phyloP scores from a whole-genome alignment of 2,113 vertebrate genomes.

The Suricata suricatta region DNA sequence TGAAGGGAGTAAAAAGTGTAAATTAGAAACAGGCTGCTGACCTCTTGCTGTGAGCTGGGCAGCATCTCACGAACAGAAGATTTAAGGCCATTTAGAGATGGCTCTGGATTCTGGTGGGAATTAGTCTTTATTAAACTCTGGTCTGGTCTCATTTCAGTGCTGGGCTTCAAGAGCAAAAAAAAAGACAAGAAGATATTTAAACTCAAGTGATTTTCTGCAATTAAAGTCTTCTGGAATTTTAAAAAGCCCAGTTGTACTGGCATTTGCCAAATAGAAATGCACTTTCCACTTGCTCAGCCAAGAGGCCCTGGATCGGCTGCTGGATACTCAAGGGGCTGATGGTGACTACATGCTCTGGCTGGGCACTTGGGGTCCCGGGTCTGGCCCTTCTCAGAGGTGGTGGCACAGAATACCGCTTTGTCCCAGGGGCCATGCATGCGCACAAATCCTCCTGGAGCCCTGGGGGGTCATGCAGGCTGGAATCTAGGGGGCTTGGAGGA shows the following conservation, averaged over 20 bases:
- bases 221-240: conserved; percentile 74
- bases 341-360: not conserved
- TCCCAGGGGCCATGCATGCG: not conserved
- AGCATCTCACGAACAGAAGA: conserved; percentile 31
- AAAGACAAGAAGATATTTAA: conserved; percentile 63
- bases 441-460: not conserved
- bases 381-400: not conserved
- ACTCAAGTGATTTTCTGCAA: conserved; percentile 76
- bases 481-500: not conserved
- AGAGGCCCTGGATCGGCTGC: not conserved
- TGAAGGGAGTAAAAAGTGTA: conserved; percentile 3
- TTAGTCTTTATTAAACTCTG: conserved; percentile 63
- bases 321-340: not conserved
- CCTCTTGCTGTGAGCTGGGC: not conserved
- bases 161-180: conserved; percentile 47
- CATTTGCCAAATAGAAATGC: conserved; percentile 73
- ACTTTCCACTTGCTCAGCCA: conserved; percentile 72
- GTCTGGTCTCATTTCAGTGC: conserved; percentile 68
- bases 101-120: conserved; percentile 53
- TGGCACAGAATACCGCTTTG: not conserved
- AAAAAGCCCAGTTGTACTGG: conserved; percentile 58
- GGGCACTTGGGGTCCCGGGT: not conserved
- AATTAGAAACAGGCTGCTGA: conserved; percentile 66
- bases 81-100: not conserved
- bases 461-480: not conserved